Conservation (phyloP, 2,113 vertebrate species). For the Ondatra zibethicus region DNA sequence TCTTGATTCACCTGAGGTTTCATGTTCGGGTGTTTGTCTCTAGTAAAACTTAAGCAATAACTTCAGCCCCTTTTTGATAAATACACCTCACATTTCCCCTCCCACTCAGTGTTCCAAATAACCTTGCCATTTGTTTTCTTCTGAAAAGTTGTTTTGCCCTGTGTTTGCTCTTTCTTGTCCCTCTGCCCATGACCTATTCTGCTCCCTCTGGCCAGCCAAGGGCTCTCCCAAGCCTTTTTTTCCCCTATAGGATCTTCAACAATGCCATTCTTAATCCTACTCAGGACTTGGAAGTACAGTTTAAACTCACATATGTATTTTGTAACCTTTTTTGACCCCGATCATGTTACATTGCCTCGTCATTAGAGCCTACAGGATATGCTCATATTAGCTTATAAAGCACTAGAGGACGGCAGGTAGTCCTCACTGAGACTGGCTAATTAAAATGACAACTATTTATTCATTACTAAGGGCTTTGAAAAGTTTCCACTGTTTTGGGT, state of each 20-base stretch:
- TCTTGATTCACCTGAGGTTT: slow-evolving; percentile 1
- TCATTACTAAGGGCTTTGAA: slow-evolving; percentile 41
- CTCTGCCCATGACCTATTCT: background rate
- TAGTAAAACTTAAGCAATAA: background rate
- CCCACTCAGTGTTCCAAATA: background rate
- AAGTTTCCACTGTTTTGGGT: background rate
- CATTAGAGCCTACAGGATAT: background rate
- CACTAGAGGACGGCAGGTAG: background rate
- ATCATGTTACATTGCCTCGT: background rate
- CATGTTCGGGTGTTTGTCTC: background rate
- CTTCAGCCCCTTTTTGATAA: too few relatives aligned
- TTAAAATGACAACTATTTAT: background rate
- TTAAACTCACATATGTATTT: background rate
- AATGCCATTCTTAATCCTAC: too few relatives aligned
- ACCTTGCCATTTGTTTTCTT: background rate
- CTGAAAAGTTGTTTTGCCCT: background rate
- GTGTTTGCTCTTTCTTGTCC: background rate
- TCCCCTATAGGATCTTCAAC: too few relatives aligned
- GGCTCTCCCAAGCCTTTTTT: background rate
- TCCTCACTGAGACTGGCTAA: background rate
- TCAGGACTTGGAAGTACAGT: background rate
- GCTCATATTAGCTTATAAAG: background rate
- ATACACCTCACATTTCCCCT: background rate
- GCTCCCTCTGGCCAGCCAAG: background rate
- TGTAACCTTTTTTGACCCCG: background rate